Base-by-base conservation (phyloP, 2,113 vertebrate species). In the Hoplias malabaricus region DNA sequence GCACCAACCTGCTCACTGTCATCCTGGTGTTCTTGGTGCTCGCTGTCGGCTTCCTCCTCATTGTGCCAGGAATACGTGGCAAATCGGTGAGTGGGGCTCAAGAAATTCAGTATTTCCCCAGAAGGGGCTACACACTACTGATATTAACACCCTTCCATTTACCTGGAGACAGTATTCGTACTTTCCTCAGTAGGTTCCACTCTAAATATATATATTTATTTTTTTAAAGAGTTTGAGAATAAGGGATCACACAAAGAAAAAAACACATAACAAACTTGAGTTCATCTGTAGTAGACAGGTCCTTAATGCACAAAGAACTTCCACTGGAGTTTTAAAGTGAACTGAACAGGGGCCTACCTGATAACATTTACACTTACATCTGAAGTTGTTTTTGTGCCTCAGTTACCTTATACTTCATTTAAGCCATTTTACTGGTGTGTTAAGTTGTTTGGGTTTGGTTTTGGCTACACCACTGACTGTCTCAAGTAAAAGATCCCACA, bases 51-150 rank as follows among this genome's bases (percentile, higher is more conserved):
- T 95, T 99, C 67, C 89, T 99, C 38, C 80, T 98, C 80, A 96
- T 99, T 83, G 88, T 94, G 43, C 96, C 96, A 0, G 98, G 97
- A 65, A 99, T 99, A 83, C 95, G 98, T 0, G 98, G 98, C 19
- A 94, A 89, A 85, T 92, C 88, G 89, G 98, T 99, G 87, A 86
- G 92, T 87, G 53, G n/a, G 62, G 65, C 36, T 48, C n/a, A 12
- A 69, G 19, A 12, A 50, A 16, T 1, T 10, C 27, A 8, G 14
- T 9, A 14, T 62, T 6, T 19, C 13, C 29, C 19, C 29, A 34
- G 14, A 23, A 21, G 48, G n/a, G 48, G 0, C 48, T 23, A 5
- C 43, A 16, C 2, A 46, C 43, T 46, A 46, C 40, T 42, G 8
- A 16, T 16, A 46, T 46, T 53, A 6, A 53, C 48, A 4, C 21